phyloP scores from a whole-genome alignment of 2,113 vertebrate species.

The Pachycephala philippinensis region DNA sequence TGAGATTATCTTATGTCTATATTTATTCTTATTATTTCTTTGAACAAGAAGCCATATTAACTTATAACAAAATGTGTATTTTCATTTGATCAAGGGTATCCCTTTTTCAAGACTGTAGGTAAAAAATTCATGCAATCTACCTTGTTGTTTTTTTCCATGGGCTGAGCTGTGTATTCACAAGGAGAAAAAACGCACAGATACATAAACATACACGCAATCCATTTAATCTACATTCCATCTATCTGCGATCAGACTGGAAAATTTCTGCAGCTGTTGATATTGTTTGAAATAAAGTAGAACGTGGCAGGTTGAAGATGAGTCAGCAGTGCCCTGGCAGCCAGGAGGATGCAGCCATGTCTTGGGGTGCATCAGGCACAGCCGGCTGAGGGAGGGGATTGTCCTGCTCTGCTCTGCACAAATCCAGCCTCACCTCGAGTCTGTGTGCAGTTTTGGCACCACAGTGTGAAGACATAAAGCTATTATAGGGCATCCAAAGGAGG shows the following conservation, averaged over 20 bases:
- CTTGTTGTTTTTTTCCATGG: neutral
- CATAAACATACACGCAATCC: neutral
- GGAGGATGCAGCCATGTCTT: neutral
- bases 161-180: fast-evolving
- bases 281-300: neutral
- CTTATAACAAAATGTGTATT: neutral
- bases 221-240: neutral
- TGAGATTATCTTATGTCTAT: neutral
- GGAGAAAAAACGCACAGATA: neutral
- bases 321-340: neutral
- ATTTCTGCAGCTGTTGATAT: neutral
- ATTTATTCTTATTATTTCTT: neutral
- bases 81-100: neutral
- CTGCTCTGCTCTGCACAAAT: neutral
- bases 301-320: neutral
- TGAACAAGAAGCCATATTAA: neutral
- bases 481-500: neutral
- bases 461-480: neutral
- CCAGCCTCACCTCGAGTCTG: neutral
- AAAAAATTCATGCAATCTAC: neutral
- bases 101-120: neutral
- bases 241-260: neutral
- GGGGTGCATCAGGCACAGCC: neutral
- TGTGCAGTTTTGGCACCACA: neutral
- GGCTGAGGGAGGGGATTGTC: neutral